These are phyloP conservation scores for Otolemur crassicaudatus DNA, from an alignment of 2,797 vertebrate genomes.

Conservation along the genomic window DNA sequence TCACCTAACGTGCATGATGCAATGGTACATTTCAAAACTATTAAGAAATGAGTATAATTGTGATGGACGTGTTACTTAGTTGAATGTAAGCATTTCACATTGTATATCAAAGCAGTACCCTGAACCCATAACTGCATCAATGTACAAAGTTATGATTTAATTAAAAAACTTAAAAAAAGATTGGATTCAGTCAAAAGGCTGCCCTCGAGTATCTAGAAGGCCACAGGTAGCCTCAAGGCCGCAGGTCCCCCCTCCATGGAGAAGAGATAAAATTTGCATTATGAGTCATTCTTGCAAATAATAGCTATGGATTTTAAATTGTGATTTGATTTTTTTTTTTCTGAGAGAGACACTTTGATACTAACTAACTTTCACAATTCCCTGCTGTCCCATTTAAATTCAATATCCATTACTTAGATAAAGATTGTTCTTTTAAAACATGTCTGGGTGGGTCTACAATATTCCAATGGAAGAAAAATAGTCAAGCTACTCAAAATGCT, in stretches of 20 bases:
- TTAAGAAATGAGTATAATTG: no score
- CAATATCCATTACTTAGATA: not conserved
- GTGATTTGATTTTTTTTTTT: not conserved
- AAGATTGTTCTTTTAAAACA: constrained; percentile 20
- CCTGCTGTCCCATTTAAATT: constrained; percentile 34
- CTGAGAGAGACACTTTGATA: not conserved
- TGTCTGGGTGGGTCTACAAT: not conserved
- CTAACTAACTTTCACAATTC: not conserved
- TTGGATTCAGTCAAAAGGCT: not conserved
- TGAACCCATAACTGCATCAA: no score
- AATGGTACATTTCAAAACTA: no score
- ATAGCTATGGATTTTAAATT: not conserved
- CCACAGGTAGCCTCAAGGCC: not conserved
- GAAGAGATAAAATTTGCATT: constrained; percentile 38
- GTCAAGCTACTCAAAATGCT: constrained; percentile 62
- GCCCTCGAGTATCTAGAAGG: not conserved
- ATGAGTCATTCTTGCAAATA: not conserved
- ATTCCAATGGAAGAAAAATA: not conserved
- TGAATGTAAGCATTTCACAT: no score
- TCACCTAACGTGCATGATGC: no score
- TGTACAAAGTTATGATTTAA: no score
- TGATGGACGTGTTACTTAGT: no score
- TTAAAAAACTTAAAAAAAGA: no score
- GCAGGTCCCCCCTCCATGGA: not conserved
- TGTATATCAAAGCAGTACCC: no score